Conservation (phyloP, 2,888 invertebrate genomes). For the Andrena fulva region DNA sequence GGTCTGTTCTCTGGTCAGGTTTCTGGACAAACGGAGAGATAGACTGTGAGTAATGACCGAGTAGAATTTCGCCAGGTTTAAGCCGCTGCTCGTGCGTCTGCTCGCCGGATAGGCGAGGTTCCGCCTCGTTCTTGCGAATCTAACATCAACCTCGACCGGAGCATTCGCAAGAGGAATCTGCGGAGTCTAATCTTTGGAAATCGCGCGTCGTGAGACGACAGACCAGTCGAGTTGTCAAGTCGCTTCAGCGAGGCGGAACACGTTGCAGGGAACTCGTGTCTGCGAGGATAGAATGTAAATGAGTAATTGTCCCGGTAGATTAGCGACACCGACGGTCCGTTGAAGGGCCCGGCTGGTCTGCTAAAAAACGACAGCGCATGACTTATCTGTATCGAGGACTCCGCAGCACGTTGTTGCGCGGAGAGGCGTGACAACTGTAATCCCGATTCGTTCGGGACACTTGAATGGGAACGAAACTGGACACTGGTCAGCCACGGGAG, state of each 20-base stretch:
- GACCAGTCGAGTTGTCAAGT: constrained; percentile 15
- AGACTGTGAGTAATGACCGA: constrained; percentile 50
- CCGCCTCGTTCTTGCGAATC: too few species aligned
- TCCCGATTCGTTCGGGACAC: constrained; percentile 58
- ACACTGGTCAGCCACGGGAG: constrained; percentile 60
- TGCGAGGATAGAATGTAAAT: constrained; percentile 50
- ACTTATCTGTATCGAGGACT: constrained; percentile 83
- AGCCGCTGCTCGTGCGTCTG: not conserved
- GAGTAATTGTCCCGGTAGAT: constrained; percentile 59
- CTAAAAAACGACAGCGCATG: constrained; percentile 79
- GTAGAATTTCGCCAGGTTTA: constrained; percentile 49
- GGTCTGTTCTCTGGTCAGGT: constrained; percentile 39
- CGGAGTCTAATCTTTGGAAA: constrained; percentile 7
- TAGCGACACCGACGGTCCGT: constrained; percentile 55
- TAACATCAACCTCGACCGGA: too few species aligned
- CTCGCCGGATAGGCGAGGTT: not conserved
- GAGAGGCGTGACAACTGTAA: constrained; percentile 78
- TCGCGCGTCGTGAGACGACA: not conserved
- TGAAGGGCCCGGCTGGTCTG: constrained; percentile 21
- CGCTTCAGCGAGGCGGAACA: not conserved
- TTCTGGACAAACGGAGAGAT: constrained; percentile 45
- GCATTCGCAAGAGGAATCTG: not conserved
- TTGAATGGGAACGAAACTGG: constrained; percentile 64
- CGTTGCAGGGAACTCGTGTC: constrained; percentile 13
- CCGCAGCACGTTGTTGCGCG: constrained; percentile 64